Base-by-base conservation (phyloP, 2,113 vertebrate genomes). In the Equus quagga region DNA sequence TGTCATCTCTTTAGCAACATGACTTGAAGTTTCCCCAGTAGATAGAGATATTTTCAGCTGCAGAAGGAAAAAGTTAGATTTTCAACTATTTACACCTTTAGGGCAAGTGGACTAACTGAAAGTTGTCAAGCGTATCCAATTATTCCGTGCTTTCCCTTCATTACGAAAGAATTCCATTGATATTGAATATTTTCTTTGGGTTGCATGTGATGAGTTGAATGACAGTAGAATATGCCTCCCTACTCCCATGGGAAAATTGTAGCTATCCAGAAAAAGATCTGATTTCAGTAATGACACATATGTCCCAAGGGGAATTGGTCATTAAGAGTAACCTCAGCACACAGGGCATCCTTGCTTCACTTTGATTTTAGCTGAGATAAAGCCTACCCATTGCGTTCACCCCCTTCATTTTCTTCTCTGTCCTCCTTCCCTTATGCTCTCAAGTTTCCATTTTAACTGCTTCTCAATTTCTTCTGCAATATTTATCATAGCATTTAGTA, bases 61-160 rank as follows among this genome's bases (percentile, higher is more conserved):
- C 3, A 10, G 14, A 44, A 78, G 62, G 15, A 83, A 87, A 60
- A 92, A 46, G 14, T 17, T 86, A n/a, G 13, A 70, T 87, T 78
- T 96, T 85, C 56, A 65, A 28, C 70, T 72, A 10, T 88, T 94
- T 84, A 82, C 6, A 89, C 58, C n/a, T 81, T 58, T 84, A 70
- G 83, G 87, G 36, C 51, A 58, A 92, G 46, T 58, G 49, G 10
- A 15, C 49, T 89, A 88, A 79, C 89, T 6, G 10, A 85, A 82
- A 75, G 14, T 82, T 96, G 80, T 92, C 70, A 94, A 80, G 41
- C 33, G 72, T 78, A 69, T 70, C 67, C 51, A 76, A 60, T 95
- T 96, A 86, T 87, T 95, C 75, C 54, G 64, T 60, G 73, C 6
- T 70, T 91, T 76, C 14, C 36, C 14, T 96, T 76, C 15, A 15